Base-by-base conservation (phyloP, 92 coral and sea anemone species). In the Anthopleura xanthogrammica region DNA sequence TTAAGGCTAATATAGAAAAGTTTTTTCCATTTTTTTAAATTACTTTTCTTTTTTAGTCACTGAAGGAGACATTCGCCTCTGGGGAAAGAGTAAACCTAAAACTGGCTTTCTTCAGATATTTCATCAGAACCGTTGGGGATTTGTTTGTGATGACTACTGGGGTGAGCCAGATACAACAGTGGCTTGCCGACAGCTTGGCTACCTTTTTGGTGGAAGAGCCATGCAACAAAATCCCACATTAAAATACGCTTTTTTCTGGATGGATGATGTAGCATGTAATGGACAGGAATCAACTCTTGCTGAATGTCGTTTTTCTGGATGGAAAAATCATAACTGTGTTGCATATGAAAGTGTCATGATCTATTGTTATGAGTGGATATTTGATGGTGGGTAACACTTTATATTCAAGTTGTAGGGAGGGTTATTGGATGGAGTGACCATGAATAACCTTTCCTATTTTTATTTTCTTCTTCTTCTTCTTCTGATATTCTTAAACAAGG, bases 121-220 rank as follows among this genome's bases (percentile, higher is more conserved):
- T 24, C 86, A 75, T 57, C 60, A 83, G 39, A 74, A 41, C 72
- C 39, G 48, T n/a, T 83, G 86, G 86, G 72, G 71, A 11, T 74
- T 58, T 57, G 86, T 83, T 14, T 83, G 86, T 56, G 48, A 74
- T 41, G 79, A 83, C 10, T 1, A 41, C 11, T 83, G 71, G 79
- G 36, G 70, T 3, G 29, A 20, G 12, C 52, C 9, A 1, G 79
- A 72, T 12, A 62, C 80, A 22, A 22, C 75, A 42, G 86, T 83
- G 36, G 80, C 75, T 14, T 83, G 86, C 72, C 72, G 56, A 3
- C 86, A 83, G 74, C 80, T 83, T 52, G 86, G 86, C 6, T 75
- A 72, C 73, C 73, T 22, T 23, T 65, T 29, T 29, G 36, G 75
- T 16, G 56, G 83, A 8, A 79, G 2, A 41, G 2, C 40, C 2